A percentile compares a stretch with the other conserved stretches of the same genome.
These are phyloP conservation scores for Amphibalanus amphitrite DNA, from an alignment of 1,140 invertebrate species.

Conservation along the genomic window DNA sequence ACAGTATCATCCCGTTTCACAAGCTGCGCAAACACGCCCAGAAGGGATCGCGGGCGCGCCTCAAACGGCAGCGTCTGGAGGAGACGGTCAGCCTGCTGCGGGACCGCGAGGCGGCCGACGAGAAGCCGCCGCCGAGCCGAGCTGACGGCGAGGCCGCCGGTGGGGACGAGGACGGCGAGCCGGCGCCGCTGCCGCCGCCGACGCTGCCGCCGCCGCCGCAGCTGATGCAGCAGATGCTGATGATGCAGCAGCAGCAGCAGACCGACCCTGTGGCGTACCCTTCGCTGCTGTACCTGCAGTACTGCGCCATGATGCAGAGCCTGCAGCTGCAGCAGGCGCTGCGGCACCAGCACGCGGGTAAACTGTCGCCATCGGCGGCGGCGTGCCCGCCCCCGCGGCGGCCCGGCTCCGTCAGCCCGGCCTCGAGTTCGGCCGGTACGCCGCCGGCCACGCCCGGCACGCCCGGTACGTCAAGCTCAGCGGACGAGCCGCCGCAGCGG, in stretches of 20 bases:
- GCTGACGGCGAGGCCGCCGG: background rate
- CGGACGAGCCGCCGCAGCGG: background rate
- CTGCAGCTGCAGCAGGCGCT: constrained; percentile 3
- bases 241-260: background rate
- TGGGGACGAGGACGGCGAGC: background rate
- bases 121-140: background rate
- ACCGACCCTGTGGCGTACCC: background rate
- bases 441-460: background rate
- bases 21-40: background rate
- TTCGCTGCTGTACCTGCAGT: background rate
- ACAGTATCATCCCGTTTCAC: background rate
- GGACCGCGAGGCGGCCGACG: background rate
- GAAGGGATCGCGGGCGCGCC: background rate
- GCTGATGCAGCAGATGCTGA: background rate
- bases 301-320: constrained; percentile 1
- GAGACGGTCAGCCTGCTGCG: background rate
- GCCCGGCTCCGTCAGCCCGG: background rate
- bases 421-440: background rate
- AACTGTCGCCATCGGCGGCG: background rate
- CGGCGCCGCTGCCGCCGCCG: no score
- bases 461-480: background rate
- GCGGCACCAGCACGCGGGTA: background rate
- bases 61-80: background rate
- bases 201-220: no score
- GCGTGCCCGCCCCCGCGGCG: background rate